A percentile compares a stretch with the other conserved stretches of the same genome.
Evolutionary conservation across 2,113 vertebrate genomes (phyloP).

Genomic region (Nettapus auritus): DNA sequence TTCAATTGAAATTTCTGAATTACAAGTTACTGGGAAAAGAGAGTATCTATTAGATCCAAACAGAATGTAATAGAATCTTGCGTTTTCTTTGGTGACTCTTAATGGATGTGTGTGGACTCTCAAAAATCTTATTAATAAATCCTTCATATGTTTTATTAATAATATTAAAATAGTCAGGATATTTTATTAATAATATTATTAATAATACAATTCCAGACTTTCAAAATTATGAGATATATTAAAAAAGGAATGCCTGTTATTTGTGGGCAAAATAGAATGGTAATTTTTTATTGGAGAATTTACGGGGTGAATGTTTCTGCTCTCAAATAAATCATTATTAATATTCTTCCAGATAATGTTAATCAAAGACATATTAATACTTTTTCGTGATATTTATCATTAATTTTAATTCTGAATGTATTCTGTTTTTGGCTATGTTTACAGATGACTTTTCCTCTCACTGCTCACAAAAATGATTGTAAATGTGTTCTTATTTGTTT

Average conservation of each 20-base stretch:
- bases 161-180: not conserved
- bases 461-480: not conserved
- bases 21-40: conserved; percentile 3
- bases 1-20: conserved; percentile 3
- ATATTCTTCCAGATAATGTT: not conserved
- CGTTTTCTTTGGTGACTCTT: not conserved
- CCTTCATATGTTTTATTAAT: conserved; percentile 8
- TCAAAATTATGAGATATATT: not conserved
- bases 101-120: not conserved
- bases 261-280: not conserved
- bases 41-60: not conserved
- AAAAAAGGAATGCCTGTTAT: not conserved
- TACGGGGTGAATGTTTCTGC: not conserved
- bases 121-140: conserved; percentile 6
- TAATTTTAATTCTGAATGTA: not conserved
- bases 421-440: not conserved
- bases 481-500: not conserved
- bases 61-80: not conserved
- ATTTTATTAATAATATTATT: conserved; percentile 39
- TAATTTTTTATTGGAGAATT: not conserved
- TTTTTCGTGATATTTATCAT: not conserved
- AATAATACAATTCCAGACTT: not conserved
- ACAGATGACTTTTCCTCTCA: not conserved
- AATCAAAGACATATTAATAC: not conserved
- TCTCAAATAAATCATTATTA: not conserved